Evolutionary conservation across 2,888 invertebrate species (phyloP).

Genomic region (Monoplex corrugatus): DNA sequence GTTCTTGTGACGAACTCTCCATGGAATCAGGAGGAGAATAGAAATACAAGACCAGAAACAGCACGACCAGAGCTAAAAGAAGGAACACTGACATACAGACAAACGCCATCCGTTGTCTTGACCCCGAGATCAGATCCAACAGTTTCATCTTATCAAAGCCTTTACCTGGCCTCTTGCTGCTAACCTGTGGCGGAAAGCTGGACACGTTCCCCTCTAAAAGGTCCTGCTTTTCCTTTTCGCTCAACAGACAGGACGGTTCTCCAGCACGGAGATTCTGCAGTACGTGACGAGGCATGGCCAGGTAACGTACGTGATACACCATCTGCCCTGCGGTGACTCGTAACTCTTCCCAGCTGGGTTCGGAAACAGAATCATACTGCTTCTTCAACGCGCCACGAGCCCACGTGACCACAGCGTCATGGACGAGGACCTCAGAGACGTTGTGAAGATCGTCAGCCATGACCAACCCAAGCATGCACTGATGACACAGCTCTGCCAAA

Average conservation of each 20-base stretch:
- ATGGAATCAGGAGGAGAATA: not conserved
- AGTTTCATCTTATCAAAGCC: too few species aligned
- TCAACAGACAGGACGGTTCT: not conserved
- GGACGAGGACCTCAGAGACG: not conserved
- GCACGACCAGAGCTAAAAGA: not conserved
- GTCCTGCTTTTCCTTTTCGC: not conserved
- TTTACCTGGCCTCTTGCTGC: not conserved
- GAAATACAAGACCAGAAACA: not conserved
- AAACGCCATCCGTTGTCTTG: not conserved
- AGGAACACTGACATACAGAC: not conserved
- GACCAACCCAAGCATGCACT: not conserved
- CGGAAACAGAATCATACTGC: not conserved
- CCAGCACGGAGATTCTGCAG: constrained; percentile 2
- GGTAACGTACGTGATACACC: constrained; percentile 30
- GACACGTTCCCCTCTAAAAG: not conserved
- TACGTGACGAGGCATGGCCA: constrained; percentile 3
- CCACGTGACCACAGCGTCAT: constrained; percentile 24
- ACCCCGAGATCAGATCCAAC: not conserved
- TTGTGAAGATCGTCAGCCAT: not conserved
- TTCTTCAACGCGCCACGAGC: not conserved
- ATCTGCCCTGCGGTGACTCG: constrained; percentile 3
- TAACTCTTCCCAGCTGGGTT: not conserved
- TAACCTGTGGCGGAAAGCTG: not conserved
- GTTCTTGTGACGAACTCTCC: not conserved
- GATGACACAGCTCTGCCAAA: constrained; percentile 8